Evolutionary conservation across 2,888 invertebrate species (phyloP), one percentile per base, ranked within the genome.

Genomic region (Himalopsyche tibetana): DNA sequence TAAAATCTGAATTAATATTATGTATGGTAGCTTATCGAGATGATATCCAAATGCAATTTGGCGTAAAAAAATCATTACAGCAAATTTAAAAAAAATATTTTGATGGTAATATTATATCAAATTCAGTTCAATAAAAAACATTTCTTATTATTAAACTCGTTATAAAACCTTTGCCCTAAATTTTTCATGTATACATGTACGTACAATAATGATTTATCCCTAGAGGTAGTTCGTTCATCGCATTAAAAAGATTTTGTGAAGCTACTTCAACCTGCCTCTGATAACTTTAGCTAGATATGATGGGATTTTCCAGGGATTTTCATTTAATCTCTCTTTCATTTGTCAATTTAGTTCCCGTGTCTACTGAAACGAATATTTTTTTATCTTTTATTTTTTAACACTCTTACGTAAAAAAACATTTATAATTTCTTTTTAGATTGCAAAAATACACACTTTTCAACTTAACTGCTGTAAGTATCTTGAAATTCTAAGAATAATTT

Each of bases 251-350:
- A 83, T 80, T 83, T 55, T 40, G 45, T 63, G 56, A 19, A 80
- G 55, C 74, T 51, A 84, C 56, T 82, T 51, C 42, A 74, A 38
- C 55, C 55, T 79, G 36, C 84, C 55, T 55, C 74, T 85, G 87
- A 87, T 87, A 85, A 87, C 69, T 86, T 80, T 81, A 36, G 36
- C 56, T 19, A 80, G 79, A 42, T 82, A 80, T 83, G 84, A 86
- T 82, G 82, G 86, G 87, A 86, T 87, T 87, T 87, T 56, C 63
- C 84, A 63, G 87, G 83, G 87, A 87, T 87, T 87, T 83, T 87
- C 83, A 82, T 84, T 80, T 86, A 85, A 86, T 82, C 86, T 74
- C 79, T 85, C 56, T 79, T 87, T 87, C 83, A 87, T 87, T 83
- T 82, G 56, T 55, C 84, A 74, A 82, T 82, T 84, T 82, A 82